Conservation (phyloP, 1,140 invertebrate species). For the Laupala kohalensis region DNA sequence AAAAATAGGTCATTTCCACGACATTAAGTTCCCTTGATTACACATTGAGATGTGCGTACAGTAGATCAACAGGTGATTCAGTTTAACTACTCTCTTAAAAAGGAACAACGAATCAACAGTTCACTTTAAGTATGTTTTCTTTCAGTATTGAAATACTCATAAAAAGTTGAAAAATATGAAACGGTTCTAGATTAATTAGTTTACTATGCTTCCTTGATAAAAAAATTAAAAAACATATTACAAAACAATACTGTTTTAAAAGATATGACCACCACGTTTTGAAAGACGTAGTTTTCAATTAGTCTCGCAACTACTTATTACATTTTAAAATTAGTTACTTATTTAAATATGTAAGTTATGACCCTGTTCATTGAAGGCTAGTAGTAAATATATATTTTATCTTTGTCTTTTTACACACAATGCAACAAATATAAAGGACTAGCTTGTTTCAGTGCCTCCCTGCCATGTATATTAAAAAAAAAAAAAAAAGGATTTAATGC, state of each 20-base stretch:
- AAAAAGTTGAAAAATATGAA: neutral
- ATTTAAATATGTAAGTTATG: conserved; percentile 17
- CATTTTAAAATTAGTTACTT: conserved; percentile 14
- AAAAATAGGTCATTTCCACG: too few species aligned
- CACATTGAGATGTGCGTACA: too few species aligned
- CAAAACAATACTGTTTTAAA: conserved; percentile 14
- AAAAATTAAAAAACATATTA: conserved; percentile 10
- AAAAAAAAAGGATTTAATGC: neutral
- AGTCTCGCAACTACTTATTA: conserved; percentile 12
- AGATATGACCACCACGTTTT: conserved; percentile 8
- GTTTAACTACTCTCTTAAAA: too few species aligned
- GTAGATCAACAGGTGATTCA: too few species aligned
- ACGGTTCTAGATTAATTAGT: neutral
- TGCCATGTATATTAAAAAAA: neutral
- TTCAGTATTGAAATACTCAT: neutral
- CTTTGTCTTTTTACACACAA: neutral
- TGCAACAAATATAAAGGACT: neutral
- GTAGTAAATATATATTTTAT: conserved; percentile 3
- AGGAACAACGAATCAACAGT: too few species aligned
- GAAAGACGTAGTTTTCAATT: conserved; percentile 10
- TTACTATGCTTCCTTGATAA: conserved; percentile 7
- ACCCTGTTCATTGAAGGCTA: conserved; percentile 17
- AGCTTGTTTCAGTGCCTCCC: neutral
- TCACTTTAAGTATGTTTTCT: too few species aligned
- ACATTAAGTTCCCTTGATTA: too few species aligned